Evolutionary conservation across 2,113 vertebrate species (phyloP), one percentile per base, ranked within the genome.

Genomic region (Lamprologus ornatipinnis): DNA sequence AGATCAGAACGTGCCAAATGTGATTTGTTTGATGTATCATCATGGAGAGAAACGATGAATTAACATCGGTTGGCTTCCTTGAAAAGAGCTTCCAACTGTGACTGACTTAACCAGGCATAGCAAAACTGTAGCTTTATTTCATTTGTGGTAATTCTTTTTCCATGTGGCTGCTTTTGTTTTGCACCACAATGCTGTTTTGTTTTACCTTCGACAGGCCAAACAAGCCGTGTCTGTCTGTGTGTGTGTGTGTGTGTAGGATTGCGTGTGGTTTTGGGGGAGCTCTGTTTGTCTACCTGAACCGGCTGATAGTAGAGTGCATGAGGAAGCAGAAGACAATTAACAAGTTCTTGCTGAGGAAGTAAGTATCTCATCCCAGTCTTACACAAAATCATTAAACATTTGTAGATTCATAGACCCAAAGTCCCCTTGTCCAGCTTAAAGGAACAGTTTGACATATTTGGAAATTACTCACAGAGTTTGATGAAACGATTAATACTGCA

Each of bases 311-410:
- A 12, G 97, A 99, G 95, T 98, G 98, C 93, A 99, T 99, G 97
- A 97, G 99, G 89, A 99, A 98, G 81, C 98, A 99, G 93, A 99
- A 99, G 94, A 97, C 97, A 54, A 99, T 99, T 89, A 99, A 98
- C 94, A 99, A 98, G 92, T 98, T 99, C 93, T 95, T 99, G 84
- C 97, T 99, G 96, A 98, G 97, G 94, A 99, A 99, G 99, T 99
- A 93, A 97, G 98, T 97, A 88, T 91, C 82, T 88, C 47, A 73
- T 12, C 23, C 13, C 11, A 42, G 45, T 42, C 54, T 65, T 26
- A 14, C 21, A 58, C 14, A 26, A 5, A 63, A 21, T 17, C 9
- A 73, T 42, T 17, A 47, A 35, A 47, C 47, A 54, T 54, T 37
- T 51, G 45, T 51, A 33, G 26, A 78, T 75, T 49, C 70, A 49